phyloP scores from a whole-genome alignment of 35 echinoderm and acorn worm genomes.

The Amphiura filiformis region DNA sequence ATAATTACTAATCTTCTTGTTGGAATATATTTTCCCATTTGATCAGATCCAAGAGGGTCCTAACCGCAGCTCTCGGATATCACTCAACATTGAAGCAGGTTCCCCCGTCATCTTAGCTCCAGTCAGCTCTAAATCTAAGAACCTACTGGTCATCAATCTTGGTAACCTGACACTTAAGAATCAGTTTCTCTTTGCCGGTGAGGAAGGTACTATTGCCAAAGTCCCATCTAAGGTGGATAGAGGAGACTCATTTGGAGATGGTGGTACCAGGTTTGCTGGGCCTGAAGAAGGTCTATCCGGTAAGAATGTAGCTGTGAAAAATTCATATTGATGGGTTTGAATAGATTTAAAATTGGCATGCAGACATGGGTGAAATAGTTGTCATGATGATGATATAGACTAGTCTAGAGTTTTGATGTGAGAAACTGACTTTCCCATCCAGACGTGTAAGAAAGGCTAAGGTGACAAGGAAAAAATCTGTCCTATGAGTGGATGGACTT shows the following conservation, averaged over 20 bases:
- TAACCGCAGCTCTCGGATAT: conserved; percentile 62
- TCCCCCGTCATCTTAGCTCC: conserved; percentile 93
- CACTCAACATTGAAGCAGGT: conserved; percentile 82
- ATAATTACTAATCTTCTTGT: too few relatives aligned
- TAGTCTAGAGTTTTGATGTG: too few relatives aligned
- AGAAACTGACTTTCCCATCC: too few relatives aligned
- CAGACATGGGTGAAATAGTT: too few relatives aligned
- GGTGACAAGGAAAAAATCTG: too few relatives aligned
- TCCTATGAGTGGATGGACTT: too few relatives aligned
- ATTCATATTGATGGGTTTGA: too few relatives aligned
- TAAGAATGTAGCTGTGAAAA: too few relatives aligned
- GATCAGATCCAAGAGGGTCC: conserved; percentile 70
- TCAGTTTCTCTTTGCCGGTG: conserved; percentile 70
- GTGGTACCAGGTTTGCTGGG: background rate
- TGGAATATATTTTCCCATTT: too few relatives aligned
- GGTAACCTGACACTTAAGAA: conserved; percentile 88
- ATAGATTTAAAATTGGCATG: too few relatives aligned
- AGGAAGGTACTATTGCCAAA: conserved; percentile 69
- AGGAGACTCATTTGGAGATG: background rate
- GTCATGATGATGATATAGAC: too few relatives aligned
- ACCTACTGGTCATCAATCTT: conserved; percentile 86
- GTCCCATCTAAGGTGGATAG: conserved; percentile 42
- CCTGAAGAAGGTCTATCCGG: background rate
- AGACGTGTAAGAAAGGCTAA: too few relatives aligned
- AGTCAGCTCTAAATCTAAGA: conserved; percentile 76